Evolutionary conservation across 2,113 vertebrate genomes (phyloP).

Genomic region (Phylloscopus trochiloides): DNA sequence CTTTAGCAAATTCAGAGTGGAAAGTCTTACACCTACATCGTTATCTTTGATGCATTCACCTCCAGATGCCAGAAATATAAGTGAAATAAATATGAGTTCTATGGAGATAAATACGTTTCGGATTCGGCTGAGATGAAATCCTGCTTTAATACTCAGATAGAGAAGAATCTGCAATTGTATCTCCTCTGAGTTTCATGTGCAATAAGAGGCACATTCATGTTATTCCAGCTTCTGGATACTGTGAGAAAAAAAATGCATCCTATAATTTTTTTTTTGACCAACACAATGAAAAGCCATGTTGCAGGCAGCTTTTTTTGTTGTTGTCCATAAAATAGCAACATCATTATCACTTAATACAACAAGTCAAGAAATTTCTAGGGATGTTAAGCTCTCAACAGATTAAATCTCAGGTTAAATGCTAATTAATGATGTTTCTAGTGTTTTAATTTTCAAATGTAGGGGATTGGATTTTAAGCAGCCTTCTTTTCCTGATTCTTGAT

Average conservation of each 20-base stretch:
- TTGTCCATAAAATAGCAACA: constrained; percentile 10
- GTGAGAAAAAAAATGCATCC: constrained; percentile 68
- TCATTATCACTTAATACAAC: constrained; percentile 32
- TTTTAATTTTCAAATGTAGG: constrained; percentile 34
- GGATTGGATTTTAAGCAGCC: constrained; percentile 44
- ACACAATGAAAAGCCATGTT: constrained; percentile 75
- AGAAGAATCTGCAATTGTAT: constrained; percentile 47
- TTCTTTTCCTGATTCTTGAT: constrained; percentile 24
- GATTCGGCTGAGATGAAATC: constrained; percentile 77
- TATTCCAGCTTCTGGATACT: constrained; percentile 74
- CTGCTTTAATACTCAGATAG: constrained; percentile 5
- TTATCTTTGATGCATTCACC: constrained; percentile 82
- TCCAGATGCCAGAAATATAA: constrained; percentile 64
- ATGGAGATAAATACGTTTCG: constrained; percentile 87
- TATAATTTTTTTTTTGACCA: constrained; percentile 50
- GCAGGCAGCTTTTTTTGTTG: neutral
- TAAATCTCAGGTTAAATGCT: constrained; percentile 80
- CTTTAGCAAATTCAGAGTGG: constrained; percentile 75
- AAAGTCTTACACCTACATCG: constrained; percentile 74
- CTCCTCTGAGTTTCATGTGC: constrained; percentile 69
- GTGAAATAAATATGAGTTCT: constrained; percentile 79
- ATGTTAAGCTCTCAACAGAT: constrained; percentile 67
- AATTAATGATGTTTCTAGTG: constrained; percentile 53
- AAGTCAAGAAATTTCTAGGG: constrained; percentile 44
- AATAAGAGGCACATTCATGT: constrained; percentile 75